Conservation (phyloP, 2,797 vertebrate species). For the Diceros bicornis region DNA sequence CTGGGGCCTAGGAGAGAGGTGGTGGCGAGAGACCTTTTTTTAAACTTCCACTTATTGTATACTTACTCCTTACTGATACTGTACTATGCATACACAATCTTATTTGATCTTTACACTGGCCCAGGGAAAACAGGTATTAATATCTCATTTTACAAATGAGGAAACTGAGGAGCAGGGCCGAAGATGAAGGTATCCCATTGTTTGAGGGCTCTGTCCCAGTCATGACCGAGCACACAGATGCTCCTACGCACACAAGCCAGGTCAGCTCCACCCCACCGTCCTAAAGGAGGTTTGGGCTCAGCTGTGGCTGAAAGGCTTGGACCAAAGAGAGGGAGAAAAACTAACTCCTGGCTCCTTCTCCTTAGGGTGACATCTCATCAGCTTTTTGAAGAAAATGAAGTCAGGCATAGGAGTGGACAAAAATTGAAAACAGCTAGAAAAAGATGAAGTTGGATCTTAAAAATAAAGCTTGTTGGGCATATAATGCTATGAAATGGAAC, state of each 20-base stretch:
- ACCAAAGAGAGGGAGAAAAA: neutral
- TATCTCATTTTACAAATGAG: neutral
- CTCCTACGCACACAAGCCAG: neutral
- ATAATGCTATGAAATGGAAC: neutral
- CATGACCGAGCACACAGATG: too few species aligned
- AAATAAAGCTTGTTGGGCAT: neutral
- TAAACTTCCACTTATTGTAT: neutral
- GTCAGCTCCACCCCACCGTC: neutral
- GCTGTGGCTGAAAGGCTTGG: neutral
- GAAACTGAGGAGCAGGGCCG: neutral
- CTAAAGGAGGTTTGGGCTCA: neutral
- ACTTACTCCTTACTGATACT: neutral
- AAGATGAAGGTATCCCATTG: neutral
- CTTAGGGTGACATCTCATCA: neutral
- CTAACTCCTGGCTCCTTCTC: neutral
- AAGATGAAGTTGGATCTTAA: neutral
- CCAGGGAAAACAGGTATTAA: neutral
- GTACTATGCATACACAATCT: neutral
- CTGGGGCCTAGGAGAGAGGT: neutral
- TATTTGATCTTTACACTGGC: neutral
- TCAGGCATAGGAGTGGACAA: neutral
- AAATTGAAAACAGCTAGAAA: neutral
- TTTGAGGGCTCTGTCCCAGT: neutral
- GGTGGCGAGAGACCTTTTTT: neutral
- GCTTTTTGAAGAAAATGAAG: conserved; percentile 5